These are phyloP conservation scores for Cosmia trapezina DNA, from an alignment of 2,888 invertebrate species.

Conservation along the genomic window DNA sequence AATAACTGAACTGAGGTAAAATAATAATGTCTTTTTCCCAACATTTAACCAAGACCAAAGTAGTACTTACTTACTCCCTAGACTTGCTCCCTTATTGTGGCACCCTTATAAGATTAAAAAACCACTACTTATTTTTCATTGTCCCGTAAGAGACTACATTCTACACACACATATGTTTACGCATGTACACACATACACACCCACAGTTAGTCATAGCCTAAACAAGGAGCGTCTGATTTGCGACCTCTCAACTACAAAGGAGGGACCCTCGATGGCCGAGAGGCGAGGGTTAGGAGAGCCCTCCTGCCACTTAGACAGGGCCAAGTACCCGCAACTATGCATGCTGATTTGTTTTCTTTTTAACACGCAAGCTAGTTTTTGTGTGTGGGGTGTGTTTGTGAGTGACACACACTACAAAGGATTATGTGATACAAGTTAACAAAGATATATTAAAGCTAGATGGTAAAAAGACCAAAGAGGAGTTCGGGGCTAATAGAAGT, in stretches of 20 bases:
- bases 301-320: constrained; percentile 74
- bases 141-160: constrained; percentile 29
- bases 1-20: too few species aligned
- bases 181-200: constrained; percentile 3
- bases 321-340: constrained; percentile 48
- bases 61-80: background rate
- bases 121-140: constrained; percentile 28
- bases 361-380: constrained; percentile 40
- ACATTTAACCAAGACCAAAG: background rate
- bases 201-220: constrained; percentile 27
- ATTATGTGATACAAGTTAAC: too few species aligned
- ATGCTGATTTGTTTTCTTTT: constrained; percentile 59
- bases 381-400: background rate
- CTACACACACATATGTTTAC: constrained; percentile 5
- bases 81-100: background rate
- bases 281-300: constrained; percentile 67
- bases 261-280: constrained; percentile 58
- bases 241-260: constrained; percentile 65
- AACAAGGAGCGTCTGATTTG: constrained; percentile 63
- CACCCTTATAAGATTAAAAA: constrained; percentile 26
- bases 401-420: background rate
- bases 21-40: background rate
- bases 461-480: background rate
- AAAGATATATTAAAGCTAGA: background rate
- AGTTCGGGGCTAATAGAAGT: too few species aligned